Evolutionary conservation across 2,888 invertebrate species (phyloP), one percentile per base, ranked within the genome.

Genomic region (Bugula neritina): DNA sequence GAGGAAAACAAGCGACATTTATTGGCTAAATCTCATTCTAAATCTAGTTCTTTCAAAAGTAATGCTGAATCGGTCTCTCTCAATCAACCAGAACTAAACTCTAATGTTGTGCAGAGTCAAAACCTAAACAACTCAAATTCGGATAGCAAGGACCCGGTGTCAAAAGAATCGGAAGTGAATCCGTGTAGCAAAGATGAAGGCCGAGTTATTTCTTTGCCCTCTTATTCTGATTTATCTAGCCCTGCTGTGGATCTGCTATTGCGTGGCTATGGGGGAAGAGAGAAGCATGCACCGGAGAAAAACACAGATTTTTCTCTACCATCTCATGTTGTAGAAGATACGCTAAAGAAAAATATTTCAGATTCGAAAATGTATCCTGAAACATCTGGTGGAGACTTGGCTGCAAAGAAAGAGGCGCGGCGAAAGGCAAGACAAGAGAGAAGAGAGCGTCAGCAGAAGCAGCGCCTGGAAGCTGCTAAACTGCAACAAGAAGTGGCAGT

Each of bases 211-310:
- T 5, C 57, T 13, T 3, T n/a, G 5, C 57, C 57, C n/a, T 29
- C 63, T 29, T 63, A 63, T 31, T 63, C 63, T 63, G 63, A 63
- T 31, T 31, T 63, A 13, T 27, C 63, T 63, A 63, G 63, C 63
- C 63, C 63, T 31, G 63, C 63, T 31, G 27, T 63, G 5, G 63
- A 63, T 34, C 13, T 63, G 63, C n/a, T 63, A n/a, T 63, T 63
- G 63, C 27, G 63, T 10, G 63, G 63, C 3, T 63, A 25, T 63
- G 63, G 63, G 3, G 63, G 63, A 2, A 21, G 63, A 63, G 63
- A 63, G n/a, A 63, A 63, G 31, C 63, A 31, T 31, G 63, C 34
- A 3, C 63, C 63, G 2, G 63, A 63, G 31, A 63, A 63, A n/a
- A 63, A 21, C 27, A 29, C 27, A 27, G 63, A 63, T 10, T 27